Conservation (phyloP, 2,113 vertebrate species). For the Eclectus roratus region DNA sequence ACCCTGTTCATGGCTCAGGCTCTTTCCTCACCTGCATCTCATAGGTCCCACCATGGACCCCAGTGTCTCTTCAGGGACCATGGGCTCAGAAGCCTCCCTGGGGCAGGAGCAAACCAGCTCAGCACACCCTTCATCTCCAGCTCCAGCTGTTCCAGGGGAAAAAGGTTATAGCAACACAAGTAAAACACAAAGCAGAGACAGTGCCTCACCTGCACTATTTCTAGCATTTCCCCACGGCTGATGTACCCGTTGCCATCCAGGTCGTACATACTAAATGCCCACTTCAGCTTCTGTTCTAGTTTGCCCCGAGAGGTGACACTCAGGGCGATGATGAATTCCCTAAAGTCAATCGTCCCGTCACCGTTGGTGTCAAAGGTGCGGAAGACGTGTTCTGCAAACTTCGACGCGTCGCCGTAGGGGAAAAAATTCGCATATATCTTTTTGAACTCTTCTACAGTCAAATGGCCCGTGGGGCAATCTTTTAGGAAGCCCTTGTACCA, state of each 20-base stretch:
- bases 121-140: background rate
- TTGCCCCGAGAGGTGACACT: constrained; percentile 83
- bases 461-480: constrained; percentile 87
- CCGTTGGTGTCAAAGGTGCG: constrained; percentile 84
- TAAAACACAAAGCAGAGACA: background rate
- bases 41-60: rapidly evolving
- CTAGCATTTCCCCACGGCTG: constrained; percentile 84
- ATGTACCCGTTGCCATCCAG: constrained; percentile 85
- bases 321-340: constrained; percentile 86
- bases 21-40: background rate
- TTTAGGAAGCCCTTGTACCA: constrained; percentile 92
- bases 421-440: constrained; percentile 91
- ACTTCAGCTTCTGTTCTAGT: constrained; percentile 85
- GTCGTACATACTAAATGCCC: constrained; percentile 86
- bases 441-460: constrained; percentile 88
- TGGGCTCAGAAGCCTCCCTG: background rate
- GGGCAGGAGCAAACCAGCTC: background rate
- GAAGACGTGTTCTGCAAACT: constrained; percentile 85
- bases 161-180: background rate
- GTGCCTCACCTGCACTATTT: constrained; percentile 81
- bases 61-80: background rate
- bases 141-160: background rate
- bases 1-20: rapidly evolving
- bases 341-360: constrained; percentile 83
- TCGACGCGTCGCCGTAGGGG: constrained; percentile 81